phyloP scores from a whole-genome alignment of 2,888 invertebrate species.

The Halictus quadricinctus region DNA sequence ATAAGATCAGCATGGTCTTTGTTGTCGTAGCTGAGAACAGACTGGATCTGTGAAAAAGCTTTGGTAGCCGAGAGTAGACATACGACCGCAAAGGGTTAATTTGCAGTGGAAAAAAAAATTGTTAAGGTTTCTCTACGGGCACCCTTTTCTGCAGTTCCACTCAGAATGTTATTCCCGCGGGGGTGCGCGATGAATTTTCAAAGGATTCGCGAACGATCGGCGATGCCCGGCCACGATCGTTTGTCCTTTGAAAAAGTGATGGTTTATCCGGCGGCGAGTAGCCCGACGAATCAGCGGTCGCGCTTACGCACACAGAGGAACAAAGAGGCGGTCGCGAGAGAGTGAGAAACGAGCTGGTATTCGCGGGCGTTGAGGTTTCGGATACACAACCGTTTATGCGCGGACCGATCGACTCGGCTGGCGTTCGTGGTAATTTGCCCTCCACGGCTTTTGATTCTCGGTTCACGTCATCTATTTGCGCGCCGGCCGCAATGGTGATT shows the following conservation, averaged over 20 bases:
- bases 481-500: slow-evolving; percentile 31
- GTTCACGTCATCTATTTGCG: slow-evolving; percentile 50
- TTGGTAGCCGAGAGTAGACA: too few species aligned
- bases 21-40: too few species aligned
- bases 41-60: too few species aligned
- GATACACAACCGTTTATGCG: slow-evolving; percentile 61
- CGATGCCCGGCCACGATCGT: not conserved
- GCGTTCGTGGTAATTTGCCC: slow-evolving; percentile 56
- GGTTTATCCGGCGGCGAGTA: slow-evolving; percentile 1
- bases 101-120: too few species aligned
- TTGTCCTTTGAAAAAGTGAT: not conserved
- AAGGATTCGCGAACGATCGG: not conserved
- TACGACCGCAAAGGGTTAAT: too few species aligned
- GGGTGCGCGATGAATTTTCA: not conserved
- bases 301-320: not conserved
- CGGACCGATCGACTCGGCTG: slow-evolving; percentile 49
- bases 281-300: not conserved
- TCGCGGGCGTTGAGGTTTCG: slow-evolving; percentile 57
- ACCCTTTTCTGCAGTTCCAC: not conserved
- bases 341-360: slow-evolving; percentile 41
- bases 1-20: too few species aligned
- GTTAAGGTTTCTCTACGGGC: too few species aligned
- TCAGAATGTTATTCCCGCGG: not conserved
- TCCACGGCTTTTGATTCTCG: slow-evolving; percentile 51
- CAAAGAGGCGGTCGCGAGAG: slow-evolving; percentile 31